Evolutionary conservation across 2,113 vertebrate species (phyloP).

Genomic region (Ammospiza caudacuta): DNA sequence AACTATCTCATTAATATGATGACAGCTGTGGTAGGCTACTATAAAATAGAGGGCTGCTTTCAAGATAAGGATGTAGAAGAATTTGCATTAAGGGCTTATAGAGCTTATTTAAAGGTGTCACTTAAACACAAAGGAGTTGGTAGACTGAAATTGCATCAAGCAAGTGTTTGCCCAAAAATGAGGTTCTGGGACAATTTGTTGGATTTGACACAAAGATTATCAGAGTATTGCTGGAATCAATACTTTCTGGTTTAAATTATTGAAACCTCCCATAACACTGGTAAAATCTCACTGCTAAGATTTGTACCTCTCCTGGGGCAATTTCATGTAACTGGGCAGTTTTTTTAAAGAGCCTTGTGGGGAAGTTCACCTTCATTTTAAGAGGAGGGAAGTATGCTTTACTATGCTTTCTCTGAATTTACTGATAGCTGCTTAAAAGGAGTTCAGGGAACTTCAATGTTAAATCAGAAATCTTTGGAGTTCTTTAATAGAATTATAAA

Average conservation of each 20-base stretch:
- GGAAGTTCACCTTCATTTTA: not conserved
- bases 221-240: not conserved
- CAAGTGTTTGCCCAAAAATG: not conserved
- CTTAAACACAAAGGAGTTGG: not conserved
- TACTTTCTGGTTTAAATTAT: not conserved
- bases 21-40: not conserved
- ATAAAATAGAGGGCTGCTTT: not conserved
- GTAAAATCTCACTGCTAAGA: not conserved
- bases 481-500: not conserved
- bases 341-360: not conserved
- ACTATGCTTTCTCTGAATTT: not conserved
- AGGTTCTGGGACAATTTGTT: not conserved
- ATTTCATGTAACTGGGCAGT: not conserved
- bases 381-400: not conserved
- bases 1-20: not conserved
- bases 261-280: not conserved
- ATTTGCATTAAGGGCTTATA: not conserved
- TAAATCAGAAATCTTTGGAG: not conserved
- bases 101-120: accelerated
- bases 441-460: not conserved
- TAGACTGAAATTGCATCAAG: not conserved
- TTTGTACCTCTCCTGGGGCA: not conserved
- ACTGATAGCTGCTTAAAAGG: not conserved
- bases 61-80: not conserved
- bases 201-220: not conserved